These are phyloP conservation scores for Eulemur rufifrons DNA, from an alignment of 2,113 vertebrate genomes.

Conservation along the genomic window DNA sequence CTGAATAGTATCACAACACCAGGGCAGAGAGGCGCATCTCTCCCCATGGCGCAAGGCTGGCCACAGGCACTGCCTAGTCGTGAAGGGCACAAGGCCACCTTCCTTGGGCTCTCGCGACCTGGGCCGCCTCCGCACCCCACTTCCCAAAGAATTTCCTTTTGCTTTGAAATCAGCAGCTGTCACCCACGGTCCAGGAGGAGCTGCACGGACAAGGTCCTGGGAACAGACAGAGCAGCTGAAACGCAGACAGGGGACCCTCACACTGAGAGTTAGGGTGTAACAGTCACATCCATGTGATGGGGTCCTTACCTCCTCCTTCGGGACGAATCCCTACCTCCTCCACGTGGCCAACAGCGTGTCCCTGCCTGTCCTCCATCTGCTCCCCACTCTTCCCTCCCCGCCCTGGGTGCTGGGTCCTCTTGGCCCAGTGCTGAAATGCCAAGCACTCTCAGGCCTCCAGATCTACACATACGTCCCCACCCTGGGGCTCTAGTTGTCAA, in stretches of 20 bases:
- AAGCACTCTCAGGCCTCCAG: neutral
- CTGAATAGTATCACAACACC: fast-evolving
- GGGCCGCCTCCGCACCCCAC: neutral
- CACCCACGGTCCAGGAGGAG: fast-evolving
- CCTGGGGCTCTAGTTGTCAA: neutral
- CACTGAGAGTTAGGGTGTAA: neutral
- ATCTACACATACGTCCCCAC: fast-evolving
- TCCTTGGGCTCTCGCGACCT: neutral
- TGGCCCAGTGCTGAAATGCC: fast-evolving
- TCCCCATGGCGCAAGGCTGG: neutral
- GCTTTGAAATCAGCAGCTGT: neutral
- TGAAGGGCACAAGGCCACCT: neutral
- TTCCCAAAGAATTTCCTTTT: neutral
- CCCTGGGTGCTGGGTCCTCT: fast-evolving
- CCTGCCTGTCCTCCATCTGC: neutral
- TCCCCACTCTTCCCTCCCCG: neutral
- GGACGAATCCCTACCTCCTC: neutral
- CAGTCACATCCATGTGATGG: fast-evolving
- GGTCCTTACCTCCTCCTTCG: neutral
- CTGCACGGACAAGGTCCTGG: neutral
- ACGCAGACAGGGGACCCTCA: neutral
- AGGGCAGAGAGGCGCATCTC: fast-evolving
- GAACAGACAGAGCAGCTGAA: neutral
- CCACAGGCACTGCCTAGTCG: too few species aligned
- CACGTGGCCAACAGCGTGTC: neutral